These are phyloP conservation scores for Eulemur macaco DNA, from an alignment of 2,113 vertebrate genomes.

Conservation along the genomic window DNA sequence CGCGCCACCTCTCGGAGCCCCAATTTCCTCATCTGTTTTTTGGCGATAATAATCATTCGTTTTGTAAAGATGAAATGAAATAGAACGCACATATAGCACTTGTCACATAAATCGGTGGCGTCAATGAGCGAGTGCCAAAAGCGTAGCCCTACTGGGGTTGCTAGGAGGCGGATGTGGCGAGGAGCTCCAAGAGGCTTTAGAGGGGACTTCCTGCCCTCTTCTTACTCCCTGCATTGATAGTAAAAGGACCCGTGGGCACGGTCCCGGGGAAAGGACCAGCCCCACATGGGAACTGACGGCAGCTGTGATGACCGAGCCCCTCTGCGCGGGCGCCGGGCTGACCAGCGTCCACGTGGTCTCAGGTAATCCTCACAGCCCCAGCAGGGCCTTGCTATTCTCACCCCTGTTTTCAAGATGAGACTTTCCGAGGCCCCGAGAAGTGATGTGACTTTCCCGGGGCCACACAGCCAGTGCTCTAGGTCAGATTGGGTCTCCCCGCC, in stretches of 20 bases:
- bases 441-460: not conserved
- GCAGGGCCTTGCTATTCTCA: not conserved
- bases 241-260: rapidly evolving
- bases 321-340: not conserved
- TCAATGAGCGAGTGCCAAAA: not conserved
- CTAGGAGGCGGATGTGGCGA: not conserved
- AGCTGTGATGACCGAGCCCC: not conserved
- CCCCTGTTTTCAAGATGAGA: not conserved
- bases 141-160: too few species aligned
- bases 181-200: not conserved
- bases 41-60: not conserved
- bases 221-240: not conserved
- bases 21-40: not conserved
- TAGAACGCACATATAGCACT: rapidly evolving
- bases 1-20: not conserved
- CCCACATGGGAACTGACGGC: not conserved
- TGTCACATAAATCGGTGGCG: too few species aligned
- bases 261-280: too few species aligned
- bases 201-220: too few species aligned
- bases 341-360: rapidly evolving
- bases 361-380: not conserved
- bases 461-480: rapidly evolving
- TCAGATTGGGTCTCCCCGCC: not conserved
- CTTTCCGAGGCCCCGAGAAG: not conserved
- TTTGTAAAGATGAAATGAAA: not conserved